These are phyloP conservation scores for Apteryx owenii DNA, from an alignment of 2,113 vertebrate species.

Conservation along the genomic window DNA sequence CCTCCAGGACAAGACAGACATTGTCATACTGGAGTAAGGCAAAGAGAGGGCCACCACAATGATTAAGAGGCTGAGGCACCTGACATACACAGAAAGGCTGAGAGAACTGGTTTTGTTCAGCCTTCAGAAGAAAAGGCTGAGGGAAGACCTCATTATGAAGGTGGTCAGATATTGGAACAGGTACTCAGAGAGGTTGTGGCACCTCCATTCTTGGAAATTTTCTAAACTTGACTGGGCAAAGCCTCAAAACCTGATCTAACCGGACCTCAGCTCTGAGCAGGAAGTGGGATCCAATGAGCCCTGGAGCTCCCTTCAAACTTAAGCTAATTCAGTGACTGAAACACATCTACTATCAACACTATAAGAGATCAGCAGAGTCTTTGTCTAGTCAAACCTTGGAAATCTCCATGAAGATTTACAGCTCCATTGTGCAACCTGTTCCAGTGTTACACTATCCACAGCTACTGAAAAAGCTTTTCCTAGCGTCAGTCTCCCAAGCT, in stretches of 20 bases:
- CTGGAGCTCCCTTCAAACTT: neutral
- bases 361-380: too few relatives aligned
- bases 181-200: neutral
- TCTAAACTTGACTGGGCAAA: neutral
- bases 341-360: too few relatives aligned
- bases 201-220: neutral
- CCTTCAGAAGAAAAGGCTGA: neutral
- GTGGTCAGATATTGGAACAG: neutral
- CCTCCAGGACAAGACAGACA: neutral
- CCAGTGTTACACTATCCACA: too few relatives aligned
- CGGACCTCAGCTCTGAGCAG: rapidly evolving
- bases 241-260: neutral
- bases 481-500: too few relatives aligned
- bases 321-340: neutral
- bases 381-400: too few relatives aligned
- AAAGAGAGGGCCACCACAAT: neutral
- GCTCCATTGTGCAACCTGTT: too few relatives aligned
- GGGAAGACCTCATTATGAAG: neutral
- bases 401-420: too few relatives aligned
- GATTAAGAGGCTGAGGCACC: neutral
- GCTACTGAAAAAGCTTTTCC: too few relatives aligned
- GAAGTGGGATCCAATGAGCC: neutral
- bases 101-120: neutral
- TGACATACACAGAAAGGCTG: neutral
- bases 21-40: neutral